Conservation (phyloP, 2,797 vertebrate genomes). For the Acrocephalus scirpaceus region DNA sequence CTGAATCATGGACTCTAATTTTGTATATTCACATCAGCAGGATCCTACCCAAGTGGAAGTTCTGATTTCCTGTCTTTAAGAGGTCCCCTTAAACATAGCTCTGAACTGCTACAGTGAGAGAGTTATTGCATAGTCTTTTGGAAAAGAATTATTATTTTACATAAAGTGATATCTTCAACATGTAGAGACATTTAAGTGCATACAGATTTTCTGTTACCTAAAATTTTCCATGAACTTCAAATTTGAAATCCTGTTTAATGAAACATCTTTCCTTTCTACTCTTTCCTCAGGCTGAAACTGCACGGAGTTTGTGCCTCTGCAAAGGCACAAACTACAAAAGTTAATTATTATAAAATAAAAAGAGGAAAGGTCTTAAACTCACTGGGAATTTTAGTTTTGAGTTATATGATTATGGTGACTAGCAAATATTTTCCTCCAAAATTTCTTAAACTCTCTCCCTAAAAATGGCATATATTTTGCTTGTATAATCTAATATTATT, state of each 20-base stretch:
- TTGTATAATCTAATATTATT: not conserved
- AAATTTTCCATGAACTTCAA: not conserved
- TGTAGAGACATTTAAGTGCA: not conserved
- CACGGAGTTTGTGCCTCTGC: not conserved
- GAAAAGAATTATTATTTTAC: not conserved
- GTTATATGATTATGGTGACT: not conserved
- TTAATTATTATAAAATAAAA: not conserved
- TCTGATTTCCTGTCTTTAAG: not conserved
- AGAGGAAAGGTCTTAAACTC: not conserved
- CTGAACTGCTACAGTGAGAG: not conserved
- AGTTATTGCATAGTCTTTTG: not conserved
- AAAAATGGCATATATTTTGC: not conserved
- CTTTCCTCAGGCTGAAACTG: not conserved
- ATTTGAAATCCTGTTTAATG: not conserved
- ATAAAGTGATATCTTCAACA: not conserved
- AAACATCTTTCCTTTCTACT: not conserved
- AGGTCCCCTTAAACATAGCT: not conserved
- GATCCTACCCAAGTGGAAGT: not conserved
- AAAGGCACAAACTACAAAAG: not conserved
- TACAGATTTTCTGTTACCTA: not conserved
- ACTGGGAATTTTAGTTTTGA: not conserved
- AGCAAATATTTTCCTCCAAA: not conserved
- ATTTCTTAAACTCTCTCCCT: accelerated
- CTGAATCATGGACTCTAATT: not conserved
- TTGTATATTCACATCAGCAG: not conserved